Conservation (phyloP, 2,888 invertebrate genomes). For the Drosophila emarginata region DNA sequence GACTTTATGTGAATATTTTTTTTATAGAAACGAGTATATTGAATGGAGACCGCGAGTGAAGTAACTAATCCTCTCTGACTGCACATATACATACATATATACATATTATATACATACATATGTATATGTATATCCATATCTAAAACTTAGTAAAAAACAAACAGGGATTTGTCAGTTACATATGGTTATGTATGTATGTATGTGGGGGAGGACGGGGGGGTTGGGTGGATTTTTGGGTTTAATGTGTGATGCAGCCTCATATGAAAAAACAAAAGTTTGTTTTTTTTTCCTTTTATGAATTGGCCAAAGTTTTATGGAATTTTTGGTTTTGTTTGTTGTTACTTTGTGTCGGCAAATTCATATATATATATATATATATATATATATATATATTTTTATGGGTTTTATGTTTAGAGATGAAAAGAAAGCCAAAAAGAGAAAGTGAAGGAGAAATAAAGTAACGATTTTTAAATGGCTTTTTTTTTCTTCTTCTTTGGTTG, state of each 20-base stretch:
- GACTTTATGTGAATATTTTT: too few relatives aligned
- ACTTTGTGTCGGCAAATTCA: slow-evolving; percentile 26
- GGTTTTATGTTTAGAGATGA: slow-evolving; percentile 11
- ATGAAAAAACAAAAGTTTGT: slow-evolving; percentile 52
- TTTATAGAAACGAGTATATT: too few relatives aligned
- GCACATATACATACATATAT: not conserved
- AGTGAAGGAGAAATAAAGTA: not conserved
- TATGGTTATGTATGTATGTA: not conserved
- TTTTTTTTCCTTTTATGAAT: slow-evolving; percentile 35
- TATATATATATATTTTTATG: slow-evolving; percentile 42
- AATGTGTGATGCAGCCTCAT: slow-evolving; percentile 23
- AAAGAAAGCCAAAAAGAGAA: slow-evolving; percentile 9
- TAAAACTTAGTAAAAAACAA: not conserved
- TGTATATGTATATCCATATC: too few relatives aligned
- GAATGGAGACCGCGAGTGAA: too few relatives aligned
- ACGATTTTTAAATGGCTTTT: not conserved
- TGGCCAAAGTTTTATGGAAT: slow-evolving; percentile 59
- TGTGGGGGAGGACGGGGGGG: not conserved
- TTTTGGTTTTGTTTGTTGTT: slow-evolving; percentile 38
- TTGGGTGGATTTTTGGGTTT: not conserved
- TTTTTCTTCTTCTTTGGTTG: not conserved
- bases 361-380: slow-evolving; percentile 43
- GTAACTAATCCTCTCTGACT: too few relatives aligned
- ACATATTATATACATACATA: not conserved
- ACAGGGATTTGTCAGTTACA: not conserved